These are phyloP conservation scores for Melanotaenia maccullochi DNA, from an alignment of 2,797 vertebrate genomes.

Conservation along the genomic window DNA sequence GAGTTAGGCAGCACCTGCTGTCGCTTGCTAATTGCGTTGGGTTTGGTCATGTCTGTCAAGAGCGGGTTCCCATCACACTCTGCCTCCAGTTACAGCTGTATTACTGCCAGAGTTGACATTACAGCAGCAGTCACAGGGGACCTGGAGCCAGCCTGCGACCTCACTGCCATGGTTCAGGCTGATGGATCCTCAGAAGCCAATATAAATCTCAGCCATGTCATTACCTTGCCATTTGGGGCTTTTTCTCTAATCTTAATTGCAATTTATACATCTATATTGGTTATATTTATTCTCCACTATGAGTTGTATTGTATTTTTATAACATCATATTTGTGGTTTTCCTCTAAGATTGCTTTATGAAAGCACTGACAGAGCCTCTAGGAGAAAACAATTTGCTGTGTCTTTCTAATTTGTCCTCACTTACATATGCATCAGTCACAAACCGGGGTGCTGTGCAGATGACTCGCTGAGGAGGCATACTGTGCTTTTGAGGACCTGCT, in stretches of 20 bases:
- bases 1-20: constrained; percentile 89
- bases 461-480: constrained; percentile 85
- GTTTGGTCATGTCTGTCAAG: constrained; percentile 84
- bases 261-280: constrained; percentile 35
- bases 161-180: constrained; percentile 63
- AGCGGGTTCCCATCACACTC: constrained; percentile 82
- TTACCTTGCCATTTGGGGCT: constrained; percentile 29
- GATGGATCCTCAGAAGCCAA: constrained; percentile 74
- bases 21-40: constrained; percentile 89
- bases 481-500: constrained; percentile 88
- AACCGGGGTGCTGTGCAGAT: constrained; percentile 80
- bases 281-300: constrained; percentile 10
- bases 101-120: constrained; percentile 84
- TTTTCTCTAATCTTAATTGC: constrained; percentile 44
- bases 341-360: constrained; percentile 37
- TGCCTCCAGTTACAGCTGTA: constrained; percentile 80
- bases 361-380: constrained; percentile 45
- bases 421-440: constrained; percentile 85
- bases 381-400: constrained; percentile 38
- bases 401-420: constrained; percentile 78
- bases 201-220: constrained; percentile 57
- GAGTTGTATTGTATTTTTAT: constrained; percentile 1
- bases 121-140: constrained; percentile 79
- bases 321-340: constrained; percentile 28
- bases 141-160: constrained; percentile 73